phyloP scores from a whole-genome alignment of 2,797 vertebrate species.

The Takifugu rubripes region DNA sequence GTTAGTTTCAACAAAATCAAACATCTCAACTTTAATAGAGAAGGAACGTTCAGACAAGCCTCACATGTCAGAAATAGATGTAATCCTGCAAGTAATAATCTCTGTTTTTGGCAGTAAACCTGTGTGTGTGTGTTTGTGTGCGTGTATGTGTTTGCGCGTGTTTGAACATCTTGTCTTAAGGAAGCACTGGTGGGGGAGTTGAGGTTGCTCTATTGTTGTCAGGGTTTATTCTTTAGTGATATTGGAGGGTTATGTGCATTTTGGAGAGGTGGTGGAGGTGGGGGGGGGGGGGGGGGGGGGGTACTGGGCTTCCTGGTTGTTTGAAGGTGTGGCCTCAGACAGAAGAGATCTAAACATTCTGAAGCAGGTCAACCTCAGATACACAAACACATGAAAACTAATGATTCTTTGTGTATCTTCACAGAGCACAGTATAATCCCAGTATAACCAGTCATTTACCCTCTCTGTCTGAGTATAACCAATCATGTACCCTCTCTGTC shows the following conservation, averaged over 20 bases:
- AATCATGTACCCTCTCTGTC: not conserved
- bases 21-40: no score
- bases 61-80: no score
- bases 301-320: slow-evolving; percentile 54
- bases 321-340: slow-evolving; percentile 31
- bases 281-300: not conserved
- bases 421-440: not conserved
- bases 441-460: not conserved
- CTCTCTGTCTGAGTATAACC: no score
- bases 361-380: slow-evolving; percentile 39
- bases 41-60: no score
- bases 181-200: slow-evolving; percentile 20
- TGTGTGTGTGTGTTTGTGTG: slow-evolving; percentile 14
- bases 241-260: slow-evolving; percentile 62
- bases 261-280: slow-evolving; percentile 25
- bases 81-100: no score
- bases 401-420: slow-evolving; percentile 1
- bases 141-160: slow-evolving; percentile 22
- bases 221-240: slow-evolving; percentile 50
- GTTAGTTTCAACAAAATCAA: no score
- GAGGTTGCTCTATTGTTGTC: slow-evolving; percentile 44
- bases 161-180: slow-evolving; percentile 50
- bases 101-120: no score
- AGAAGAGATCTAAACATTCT: slow-evolving; percentile 46
- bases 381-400: slow-evolving; percentile 5